phyloP scores from a whole-genome alignment of 2,888 invertebrate genomes.

The Sminthurinus aureus region DNA sequence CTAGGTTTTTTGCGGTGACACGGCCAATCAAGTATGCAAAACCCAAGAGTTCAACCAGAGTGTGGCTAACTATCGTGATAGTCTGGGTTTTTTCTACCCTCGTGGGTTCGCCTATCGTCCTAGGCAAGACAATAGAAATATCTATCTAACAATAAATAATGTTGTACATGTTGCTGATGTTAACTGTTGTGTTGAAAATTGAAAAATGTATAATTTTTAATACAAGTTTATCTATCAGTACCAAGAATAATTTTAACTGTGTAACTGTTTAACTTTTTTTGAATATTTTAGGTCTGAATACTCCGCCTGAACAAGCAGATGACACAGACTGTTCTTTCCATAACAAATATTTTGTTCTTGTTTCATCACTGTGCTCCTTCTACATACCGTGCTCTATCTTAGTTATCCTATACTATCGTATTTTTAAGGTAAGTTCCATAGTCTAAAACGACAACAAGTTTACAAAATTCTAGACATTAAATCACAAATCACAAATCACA shows the following conservation, averaged over 20 bases:
- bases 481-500: no score
- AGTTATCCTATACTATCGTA: conserved; percentile 96
- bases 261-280: no score
- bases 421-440: conserved; percentile 82
- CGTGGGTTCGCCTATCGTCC: conserved; percentile 94
- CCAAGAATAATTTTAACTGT: no score
- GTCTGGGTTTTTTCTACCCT: conserved; percentile 96
- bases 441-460: neutral
- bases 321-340: conserved; percentile 83
- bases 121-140: conserved; percentile 65
- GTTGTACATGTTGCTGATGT: no score
- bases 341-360: conserved; percentile 97
- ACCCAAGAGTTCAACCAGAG: conserved; percentile 94
- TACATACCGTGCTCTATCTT: conserved; percentile 98
- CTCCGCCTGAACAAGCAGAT: conserved; percentile 79
- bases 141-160: neutral
- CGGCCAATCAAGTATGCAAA: conserved; percentile 99
- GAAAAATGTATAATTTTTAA: no score
- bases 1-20: conserved; percentile 98
- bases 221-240: no score
- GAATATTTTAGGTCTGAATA: conserved; percentile 77
- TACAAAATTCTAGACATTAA: no score
- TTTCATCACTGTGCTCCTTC: conserved; percentile 97
- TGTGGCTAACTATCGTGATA: conserved; percentile 91
- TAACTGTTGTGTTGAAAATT: no score